phyloP scores from a whole-genome alignment of 2,888 invertebrate species.

The Volucella inanis region DNA sequence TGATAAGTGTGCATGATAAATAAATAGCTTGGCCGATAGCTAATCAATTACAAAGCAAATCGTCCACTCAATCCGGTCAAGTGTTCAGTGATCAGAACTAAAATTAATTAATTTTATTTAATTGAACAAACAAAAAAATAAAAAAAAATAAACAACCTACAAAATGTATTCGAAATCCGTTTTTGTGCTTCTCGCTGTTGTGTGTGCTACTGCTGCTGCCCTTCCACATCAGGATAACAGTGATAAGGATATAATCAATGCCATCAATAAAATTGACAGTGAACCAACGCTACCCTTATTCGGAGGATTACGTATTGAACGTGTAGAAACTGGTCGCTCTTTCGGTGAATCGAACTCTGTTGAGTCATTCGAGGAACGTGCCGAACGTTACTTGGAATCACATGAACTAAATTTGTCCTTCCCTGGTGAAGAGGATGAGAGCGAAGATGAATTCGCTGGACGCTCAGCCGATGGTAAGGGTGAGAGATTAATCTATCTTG shows the following conservation, averaged over 20 bases:
- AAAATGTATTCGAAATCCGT: constrained; percentile 82
- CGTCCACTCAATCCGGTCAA: constrained; percentile 80
- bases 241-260: constrained; percentile 83
- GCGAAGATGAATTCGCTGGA: constrained; percentile 80
- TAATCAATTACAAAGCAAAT: constrained; percentile 82
- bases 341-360: constrained; percentile 78
- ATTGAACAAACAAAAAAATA: constrained; percentile 44
- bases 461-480: constrained; percentile 81
- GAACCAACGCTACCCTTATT: constrained; percentile 82
- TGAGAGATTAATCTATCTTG: constrained; percentile 23
- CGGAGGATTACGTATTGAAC: constrained; percentile 83
- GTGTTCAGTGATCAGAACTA: constrained; percentile 77
- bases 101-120: constrained; percentile 75
- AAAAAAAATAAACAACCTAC: constrained; percentile 47
- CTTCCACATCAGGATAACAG: constrained; percentile 81
- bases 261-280: constrained; percentile 83
- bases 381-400: constrained; percentile 83
- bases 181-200: constrained; percentile 81
- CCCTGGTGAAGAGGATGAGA: constrained; percentile 81
- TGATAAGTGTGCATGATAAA: constrained; percentile 69
- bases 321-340: constrained; percentile 80
- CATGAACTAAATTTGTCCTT: constrained; percentile 84
- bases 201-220: constrained; percentile 79
- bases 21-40: constrained; percentile 81
- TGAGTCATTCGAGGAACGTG: constrained; percentile 83